Evolutionary conservation across 2,113 vertebrate genomes (phyloP), one percentile per base, ranked within the genome.

Genomic region (Bubo scandiacus): DNA sequence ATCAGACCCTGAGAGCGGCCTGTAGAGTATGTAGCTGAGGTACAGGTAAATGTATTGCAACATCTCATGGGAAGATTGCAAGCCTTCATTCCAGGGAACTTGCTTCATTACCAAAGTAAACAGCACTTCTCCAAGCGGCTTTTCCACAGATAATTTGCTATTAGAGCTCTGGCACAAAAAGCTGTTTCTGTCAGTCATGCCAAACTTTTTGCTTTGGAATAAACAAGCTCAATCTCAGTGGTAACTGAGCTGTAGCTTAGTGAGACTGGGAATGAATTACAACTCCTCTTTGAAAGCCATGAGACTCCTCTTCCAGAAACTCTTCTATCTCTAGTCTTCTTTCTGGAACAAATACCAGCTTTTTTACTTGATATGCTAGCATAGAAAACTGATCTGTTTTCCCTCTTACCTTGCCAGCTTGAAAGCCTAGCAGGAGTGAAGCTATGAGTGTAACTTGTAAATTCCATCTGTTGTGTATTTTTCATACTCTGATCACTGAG

Each of bases 81-180:
- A 29, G 79, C 42, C 89, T 96, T 95, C 89, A 91, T 97, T 97
- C 94, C 91, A 80, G 87, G 67, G 61, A 94, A 67, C 89, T 87
- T 82, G 84, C 78, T 80, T 95, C 87, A 73, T 92, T 73, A 93
- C 90, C 94, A 96, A 30, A 55, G 81, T 96, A 97, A 97, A 97
- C 87, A 95, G 78, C 5, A 2, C 17, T 92, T 89, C 78, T 72
- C 73, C 29, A 25, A 89, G 91, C 3, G 15, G 74, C 91, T 96
- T 78, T 92, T 97, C 92, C 89, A 42, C 81, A 95, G 84, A 55
- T 62, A 74, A 74, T 80, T 85, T 55, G 74, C 81, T 91, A 25
- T 78, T 92, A 51, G 62, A 49, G 45, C 86, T 86, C 90, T 96
- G 95, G 91, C 86, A 90, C 59, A 81, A 70, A 75, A 42, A 75